Evolutionary conservation across 2,888 invertebrate genomes (phyloP), one percentile per base, ranked within the genome.

Genomic region (Netelia fuscicornis): DNA sequence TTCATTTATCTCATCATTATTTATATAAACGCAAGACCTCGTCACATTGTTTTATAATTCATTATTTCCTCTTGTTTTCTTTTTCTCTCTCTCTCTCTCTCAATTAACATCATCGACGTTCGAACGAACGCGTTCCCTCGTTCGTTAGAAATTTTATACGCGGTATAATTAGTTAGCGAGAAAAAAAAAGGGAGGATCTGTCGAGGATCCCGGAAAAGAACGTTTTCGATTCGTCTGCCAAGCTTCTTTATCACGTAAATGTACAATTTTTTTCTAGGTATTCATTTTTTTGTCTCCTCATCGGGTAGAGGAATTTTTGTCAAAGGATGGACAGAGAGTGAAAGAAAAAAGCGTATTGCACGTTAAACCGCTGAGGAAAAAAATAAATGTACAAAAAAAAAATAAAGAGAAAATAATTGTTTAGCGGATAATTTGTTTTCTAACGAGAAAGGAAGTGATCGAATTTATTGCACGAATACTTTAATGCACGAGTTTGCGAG

Each of bases 11-110:
- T 88, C 87, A 87, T 88, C 86, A 87, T 89, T 89, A 89, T 90
- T 90, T 87, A 88, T 90, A 83, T 85, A 90, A 90, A 91, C 90
- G 86, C 88, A 89, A 90, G 88, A 89, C 89, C 86, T 88, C 83
- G 87, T 88, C 72, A 60, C 1, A 56, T 62, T 65, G 37, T 65
- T 67, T 56, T 79, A 52, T 37, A 37, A 37, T 37, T 37, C 37
- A 37, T 5, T 5, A 37, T 37, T 37, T 37, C 8, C 37, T 37
- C 6, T 37, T 37, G 2, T 30, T 52, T 70, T 25, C 9, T 17
- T 44, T 44, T 48, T 56, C 13, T 52, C 6, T 25, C 30, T 65
- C 30, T 65, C 42, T 56, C 23, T 79, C 71, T 65, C 71, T 52
- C 64, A 6, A 37, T 37, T 37, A 37, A 37, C 37, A 37, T 80